Evolutionary conservation across 2,797 vertebrate genomes (phyloP).

Genomic region (Lutjanus campechanus): DNA sequence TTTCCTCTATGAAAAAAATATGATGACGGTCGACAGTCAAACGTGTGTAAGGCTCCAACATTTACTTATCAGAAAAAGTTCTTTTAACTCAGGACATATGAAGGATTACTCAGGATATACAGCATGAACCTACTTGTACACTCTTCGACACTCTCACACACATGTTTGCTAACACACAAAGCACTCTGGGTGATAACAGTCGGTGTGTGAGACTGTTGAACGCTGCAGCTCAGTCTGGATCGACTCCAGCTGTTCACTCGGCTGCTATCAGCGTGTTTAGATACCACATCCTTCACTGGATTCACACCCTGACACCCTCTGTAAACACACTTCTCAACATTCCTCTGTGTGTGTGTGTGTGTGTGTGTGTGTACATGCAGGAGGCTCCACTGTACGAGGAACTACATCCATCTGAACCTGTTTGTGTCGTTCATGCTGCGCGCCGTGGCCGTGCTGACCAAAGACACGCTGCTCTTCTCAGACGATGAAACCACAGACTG

Average conservation of each 20-base stretch:
- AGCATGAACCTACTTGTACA: background rate
- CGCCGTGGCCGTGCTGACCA: constrained; percentile 90
- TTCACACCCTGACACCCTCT: constrained; percentile 53
- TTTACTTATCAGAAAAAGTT: background rate
- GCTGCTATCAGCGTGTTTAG: constrained; percentile 57
- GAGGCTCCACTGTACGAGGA: constrained; percentile 95
- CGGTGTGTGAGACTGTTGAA: constrained; percentile 14
- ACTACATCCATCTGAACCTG: constrained; percentile 97
- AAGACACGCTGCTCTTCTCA: constrained; percentile 92
- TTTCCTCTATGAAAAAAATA: too few species aligned
- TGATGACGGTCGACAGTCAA: too few species aligned
- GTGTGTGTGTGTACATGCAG: constrained; percentile 74
- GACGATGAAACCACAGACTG: constrained; percentile 79
- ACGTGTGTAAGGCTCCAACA: background rate
- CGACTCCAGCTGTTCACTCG: constrained; percentile 56
- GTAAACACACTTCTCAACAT: constrained; percentile 67
- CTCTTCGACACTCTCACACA: background rate
- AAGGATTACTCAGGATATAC: background rate
- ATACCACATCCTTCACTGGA: constrained; percentile 52
- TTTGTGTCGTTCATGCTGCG: constrained; percentile 95
- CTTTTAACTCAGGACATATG: background rate
- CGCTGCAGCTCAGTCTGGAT: constrained; percentile 34
- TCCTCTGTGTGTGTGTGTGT: constrained; percentile 26
- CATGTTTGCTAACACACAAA: background rate
- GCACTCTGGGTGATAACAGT: constrained; percentile 1